Evolutionary conservation across 2,888 invertebrate species (phyloP).

Genomic region (Agonopterix subpropinquella): DNA sequence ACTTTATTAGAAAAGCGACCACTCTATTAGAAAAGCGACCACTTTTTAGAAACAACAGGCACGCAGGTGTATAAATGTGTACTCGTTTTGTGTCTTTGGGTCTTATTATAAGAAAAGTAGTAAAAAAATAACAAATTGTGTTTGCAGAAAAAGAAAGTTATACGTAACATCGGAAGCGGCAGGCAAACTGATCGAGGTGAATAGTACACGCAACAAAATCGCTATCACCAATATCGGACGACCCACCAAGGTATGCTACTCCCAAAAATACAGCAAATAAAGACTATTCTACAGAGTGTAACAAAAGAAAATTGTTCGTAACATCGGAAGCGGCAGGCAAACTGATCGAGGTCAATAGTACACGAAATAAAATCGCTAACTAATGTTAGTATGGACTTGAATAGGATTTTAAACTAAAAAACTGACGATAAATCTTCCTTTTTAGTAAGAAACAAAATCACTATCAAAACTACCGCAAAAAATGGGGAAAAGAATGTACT

Average conservation of each 20-base stretch:
- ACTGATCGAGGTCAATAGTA: constrained; percentile 39
- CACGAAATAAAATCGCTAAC: constrained; percentile 37
- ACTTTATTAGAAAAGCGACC: too few relatives aligned
- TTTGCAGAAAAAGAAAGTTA: constrained; percentile 36
- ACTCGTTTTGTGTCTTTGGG: too few relatives aligned
- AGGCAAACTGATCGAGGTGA: constrained; percentile 41
- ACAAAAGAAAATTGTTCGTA: constrained; percentile 41
- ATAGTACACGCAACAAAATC: constrained; percentile 50
- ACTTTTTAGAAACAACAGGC: too few relatives aligned
- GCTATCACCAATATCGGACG: constrained; percentile 44
- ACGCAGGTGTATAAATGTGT: too few relatives aligned
- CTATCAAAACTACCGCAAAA: too few relatives aligned
- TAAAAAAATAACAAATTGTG: background rate
- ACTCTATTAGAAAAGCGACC: too few relatives aligned
- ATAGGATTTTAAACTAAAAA: too few relatives aligned
- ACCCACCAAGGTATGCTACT: constrained; percentile 41
- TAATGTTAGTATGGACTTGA: too few relatives aligned
- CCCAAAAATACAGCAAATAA: background rate
- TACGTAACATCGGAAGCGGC: constrained; percentile 37
- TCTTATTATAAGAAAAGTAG: too few relatives aligned
- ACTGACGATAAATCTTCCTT: too few relatives aligned
- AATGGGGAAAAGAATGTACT: too few relatives aligned
- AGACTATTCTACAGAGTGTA: constrained; percentile 12
- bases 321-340: constrained; percentile 32
- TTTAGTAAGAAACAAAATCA: too few relatives aligned